Evolutionary conservation across 1,140 invertebrate genomes (phyloP), one percentile per base, ranked within the genome.

Genomic region (Dinothrombium tinctorium): DNA sequence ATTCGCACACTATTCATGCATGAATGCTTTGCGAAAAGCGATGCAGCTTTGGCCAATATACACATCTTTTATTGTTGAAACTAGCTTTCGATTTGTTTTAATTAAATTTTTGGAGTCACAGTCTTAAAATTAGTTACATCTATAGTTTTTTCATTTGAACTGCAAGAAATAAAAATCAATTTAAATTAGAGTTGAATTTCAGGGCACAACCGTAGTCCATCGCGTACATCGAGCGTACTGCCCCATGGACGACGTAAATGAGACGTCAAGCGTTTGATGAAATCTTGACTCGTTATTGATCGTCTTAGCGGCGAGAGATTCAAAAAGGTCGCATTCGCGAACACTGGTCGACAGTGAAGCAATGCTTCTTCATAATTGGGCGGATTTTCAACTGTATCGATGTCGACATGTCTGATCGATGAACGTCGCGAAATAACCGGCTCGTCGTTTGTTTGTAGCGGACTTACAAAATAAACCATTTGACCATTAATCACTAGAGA

Each of bases 311-410:
- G 26, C 9, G 15, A n/a, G n/a, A 17, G 15, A 25, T 12, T 14
- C 6, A n/a, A n/a, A n/a, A n/a, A n/a, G n/a, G n/a, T n/a, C n/a
- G 24, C 42, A 11, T 40, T 41, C 5, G 37, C 26, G 9, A 47
- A 33, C 4, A 56, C 32, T 7, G 52, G 54, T 26, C 47, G 50
- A 21, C 51, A 49, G 5, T 53, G 49, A 28, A 47, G 45, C n/a
- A 56, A 45, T 19, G 52, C 54, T 19, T 55, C 54, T 20, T 54
- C 53, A 31, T 56, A 56, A 19, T 47, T 48, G 4, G 54, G 54
- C 6, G 54, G 54, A 22, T 38, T 40, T 19, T 44, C 48, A 17
- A 41, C 40, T 4, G 41, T 5, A 12, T 46, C 23, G 43, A 37
- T 32, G 45, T 48, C 35, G 19, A n/a, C 22, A 26, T 35, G 26